Evolutionary conservation across 2,888 invertebrate genomes (phyloP).

Genomic region (Fragum fragum): DNA sequence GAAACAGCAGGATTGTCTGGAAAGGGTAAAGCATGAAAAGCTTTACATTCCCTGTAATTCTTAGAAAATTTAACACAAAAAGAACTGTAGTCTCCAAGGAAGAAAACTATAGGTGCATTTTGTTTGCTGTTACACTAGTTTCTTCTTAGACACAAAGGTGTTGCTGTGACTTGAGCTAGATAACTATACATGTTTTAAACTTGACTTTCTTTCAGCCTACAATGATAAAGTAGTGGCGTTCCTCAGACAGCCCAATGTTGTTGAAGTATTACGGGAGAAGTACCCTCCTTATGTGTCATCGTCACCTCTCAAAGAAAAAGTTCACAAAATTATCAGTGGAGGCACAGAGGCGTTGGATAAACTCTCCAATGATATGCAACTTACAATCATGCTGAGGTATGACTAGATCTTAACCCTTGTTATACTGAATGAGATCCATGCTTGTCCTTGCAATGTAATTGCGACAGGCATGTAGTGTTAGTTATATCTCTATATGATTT

Average conservation of each 20-base stretch:
- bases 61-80: neutral
- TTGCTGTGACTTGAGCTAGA: too few relatives aligned
- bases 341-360: slow-evolving; percentile 94
- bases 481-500: too few relatives aligned
- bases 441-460: too few relatives aligned
- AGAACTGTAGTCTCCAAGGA: neutral
- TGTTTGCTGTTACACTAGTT: too few relatives aligned
- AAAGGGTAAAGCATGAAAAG: too few relatives aligned
- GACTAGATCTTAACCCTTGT: too few relatives aligned
- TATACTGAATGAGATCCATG: too few relatives aligned
- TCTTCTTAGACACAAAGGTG: too few relatives aligned
- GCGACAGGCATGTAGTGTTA: too few relatives aligned
- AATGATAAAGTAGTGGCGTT: slow-evolving; percentile 98
- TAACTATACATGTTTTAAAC: too few relatives aligned
- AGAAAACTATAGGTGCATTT: too few relatives aligned
- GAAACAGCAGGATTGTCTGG: neutral
- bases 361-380: slow-evolving; percentile 96
- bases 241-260: slow-evolving; percentile 96
- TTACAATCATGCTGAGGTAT: slow-evolving; percentile 97
- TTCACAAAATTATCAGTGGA: slow-evolving; percentile 95
- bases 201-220: slow-evolving; percentile 89
- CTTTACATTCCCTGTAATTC: too few relatives aligned
- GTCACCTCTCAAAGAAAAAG: slow-evolving; percentile 93
- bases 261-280: slow-evolving; percentile 92
- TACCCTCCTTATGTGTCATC: slow-evolving; percentile 91